Evolutionary conservation across 1,140 invertebrate genomes (phyloP), one percentile per base, ranked within the genome.

Genomic region (Lethocerus indicus): DNA sequence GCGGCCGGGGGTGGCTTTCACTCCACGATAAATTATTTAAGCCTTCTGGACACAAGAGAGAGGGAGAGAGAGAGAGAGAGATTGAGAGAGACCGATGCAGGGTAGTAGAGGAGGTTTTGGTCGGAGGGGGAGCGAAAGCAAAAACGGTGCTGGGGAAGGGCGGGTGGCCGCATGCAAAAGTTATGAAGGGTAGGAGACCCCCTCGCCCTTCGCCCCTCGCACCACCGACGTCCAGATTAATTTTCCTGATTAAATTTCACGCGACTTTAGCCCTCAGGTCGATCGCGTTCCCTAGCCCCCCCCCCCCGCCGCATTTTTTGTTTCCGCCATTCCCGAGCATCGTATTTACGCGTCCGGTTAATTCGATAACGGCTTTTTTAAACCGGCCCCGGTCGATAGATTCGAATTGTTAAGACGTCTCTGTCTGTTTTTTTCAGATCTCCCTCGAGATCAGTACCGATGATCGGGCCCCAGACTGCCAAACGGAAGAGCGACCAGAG

Each of bases 401-500:
- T 12, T 32, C 9, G 9, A 32, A 16, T 32, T 32, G 29, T 12
- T 12, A 32, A 12, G 16, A 12, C 9, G 29, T 9, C 9, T 12
- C 16, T 32, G 16, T 16, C 41, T 27, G 12, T 51, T 51, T 51
- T 42, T 51, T 51, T 18, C 50, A 51, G 50, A 41, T 32, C 26
- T 28, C n/a, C n/a, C 35, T 16, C 29, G 29, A 21, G 4, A 13
- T 25, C 23, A 20, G 13, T 25, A 21, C 20, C 41, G 13, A 25
- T 25, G 41, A 25, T 25, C 16, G 41, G 41, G 20, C 41, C 9
- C 3, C 41, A 43, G 23, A 20, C 9, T 16, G 5, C 3, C 5
- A 43, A 43, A 25, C 23, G 26, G 41, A 40, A 16, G 5, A 43
- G 40, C 16, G 23, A 50, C n/a, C 42, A 50, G n/a, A n/a, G n/a